Percentiles rank a stretch among this genome's conserved stretches.
Conservation (phyloP, 2,113 vertebrate species). For the Rostratula benghalensis region DNA sequence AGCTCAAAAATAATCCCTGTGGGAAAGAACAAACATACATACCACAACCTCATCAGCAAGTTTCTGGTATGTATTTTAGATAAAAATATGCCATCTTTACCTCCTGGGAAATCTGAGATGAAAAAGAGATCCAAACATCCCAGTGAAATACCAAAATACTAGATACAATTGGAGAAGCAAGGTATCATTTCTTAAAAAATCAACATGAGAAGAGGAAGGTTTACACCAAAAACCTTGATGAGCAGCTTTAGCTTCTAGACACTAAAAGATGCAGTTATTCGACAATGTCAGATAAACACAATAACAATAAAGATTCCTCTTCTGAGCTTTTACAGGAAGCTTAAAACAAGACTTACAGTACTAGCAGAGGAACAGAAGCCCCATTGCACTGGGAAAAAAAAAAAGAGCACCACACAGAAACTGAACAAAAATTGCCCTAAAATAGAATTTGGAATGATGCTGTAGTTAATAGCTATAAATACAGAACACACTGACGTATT, state of each 20-base stretch:
- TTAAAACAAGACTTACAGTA: not conserved
- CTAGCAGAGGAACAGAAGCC: not conserved
- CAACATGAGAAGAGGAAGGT: not conserved
- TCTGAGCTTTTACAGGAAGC: not conserved
- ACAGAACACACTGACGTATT: not conserved
- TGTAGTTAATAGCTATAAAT: not conserved
- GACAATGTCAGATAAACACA: not conserved
- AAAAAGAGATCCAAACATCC: not conserved
- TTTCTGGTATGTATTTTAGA: not conserved
- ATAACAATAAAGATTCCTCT: not conserved
- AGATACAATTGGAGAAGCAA: not conserved
- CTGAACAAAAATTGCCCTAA: not conserved
- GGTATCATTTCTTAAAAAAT: not conserved
- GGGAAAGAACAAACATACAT: not conserved
- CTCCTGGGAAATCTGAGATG: not conserved
- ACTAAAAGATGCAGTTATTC: not conserved
- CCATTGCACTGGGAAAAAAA: not conserved
- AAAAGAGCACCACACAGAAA: not conserved
- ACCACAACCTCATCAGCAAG: not conserved
- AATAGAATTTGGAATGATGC: not conserved
- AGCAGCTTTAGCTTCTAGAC: not conserved
- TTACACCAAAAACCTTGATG: not conserved
- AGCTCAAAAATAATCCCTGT: constrained; percentile 30
- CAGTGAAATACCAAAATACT: not conserved
- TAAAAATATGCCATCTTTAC: not conserved